A percentile compares a stretch with the other conserved stretches of the same genome.
These are phyloP conservation scores for Enteromius thamalakanensis DNA, from an alignment of 2,797 vertebrate genomes.

Conservation along the genomic window DNA sequence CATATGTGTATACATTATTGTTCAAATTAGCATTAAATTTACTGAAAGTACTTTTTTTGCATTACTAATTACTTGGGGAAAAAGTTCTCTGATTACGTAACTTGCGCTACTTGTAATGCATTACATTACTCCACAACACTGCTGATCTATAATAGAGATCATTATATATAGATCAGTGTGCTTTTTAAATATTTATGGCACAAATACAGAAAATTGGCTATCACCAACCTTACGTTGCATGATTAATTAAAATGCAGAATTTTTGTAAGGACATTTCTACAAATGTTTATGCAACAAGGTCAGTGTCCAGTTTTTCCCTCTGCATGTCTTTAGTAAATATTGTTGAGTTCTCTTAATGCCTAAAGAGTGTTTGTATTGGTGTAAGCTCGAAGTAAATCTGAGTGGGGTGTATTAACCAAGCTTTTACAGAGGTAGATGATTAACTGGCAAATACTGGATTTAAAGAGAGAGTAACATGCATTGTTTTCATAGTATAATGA, in stretches of 20 bases:
- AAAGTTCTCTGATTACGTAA: no score
- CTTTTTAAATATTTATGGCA: neutral
- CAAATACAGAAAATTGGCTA: neutral
- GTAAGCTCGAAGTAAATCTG: neutral
- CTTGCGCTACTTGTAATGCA: no score
- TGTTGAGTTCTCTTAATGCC: neutral
- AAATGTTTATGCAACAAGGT: neutral
- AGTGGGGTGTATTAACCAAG: neutral
- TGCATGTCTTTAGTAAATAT: neutral
- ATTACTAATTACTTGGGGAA: no score
- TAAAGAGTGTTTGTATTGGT: neutral
- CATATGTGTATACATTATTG: neutral
- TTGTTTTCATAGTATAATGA: neutral
- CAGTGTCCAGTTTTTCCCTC: neutral
- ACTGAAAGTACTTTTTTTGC: neutral
- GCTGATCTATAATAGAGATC: no score
- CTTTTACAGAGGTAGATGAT: slow-evolving; percentile 19
- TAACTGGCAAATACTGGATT: neutral
- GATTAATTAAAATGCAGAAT: neutral
- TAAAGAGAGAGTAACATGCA: neutral
- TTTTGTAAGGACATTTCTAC: neutral
- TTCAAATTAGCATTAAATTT: neutral
- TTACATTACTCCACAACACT: no score
- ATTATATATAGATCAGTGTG: no score
- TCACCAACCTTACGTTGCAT: neutral